Evolutionary conservation across 2,113 vertebrate species (phyloP), one percentile per base, ranked within the genome.

Genomic region (Haemorhous mexicanus): DNA sequence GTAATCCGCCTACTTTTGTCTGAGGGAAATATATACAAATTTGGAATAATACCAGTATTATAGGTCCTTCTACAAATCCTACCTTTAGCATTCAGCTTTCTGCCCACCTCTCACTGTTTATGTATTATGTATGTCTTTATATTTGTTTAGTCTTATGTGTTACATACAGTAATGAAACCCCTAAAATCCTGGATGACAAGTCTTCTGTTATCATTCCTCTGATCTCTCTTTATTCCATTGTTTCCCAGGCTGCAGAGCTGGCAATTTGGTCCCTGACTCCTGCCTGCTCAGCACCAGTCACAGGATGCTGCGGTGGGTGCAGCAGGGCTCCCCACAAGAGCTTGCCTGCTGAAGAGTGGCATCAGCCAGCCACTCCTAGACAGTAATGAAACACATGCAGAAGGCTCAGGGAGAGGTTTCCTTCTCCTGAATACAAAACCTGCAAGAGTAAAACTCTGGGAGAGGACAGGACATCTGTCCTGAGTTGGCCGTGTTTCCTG

Each of bases 401-500:
- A 43, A 63, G 43, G 30, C 64, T 64, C 50, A 68, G 39, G 24
- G 63, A 80, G 16, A 90, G 64, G 17, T 12, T 86, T 59, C 67
- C 41, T 73, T 27, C 74, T 62, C 50, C 56, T n/a, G 55, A 69
- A 66, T 13, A 56, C 7, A 56, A 78, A 69, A 23, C 49, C 66
- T 75, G 52, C 47, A 63, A 28, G 39, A 44, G 20, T 14, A 56
- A 52, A 87, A 47, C 18, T 86, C 43, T 52, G 50, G 79, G 62
- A n/a, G n/a, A 50, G 27, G 44, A 68, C 76, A 79, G 70, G 41
- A 68, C 1, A 11, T 19, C 9, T 1, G 4, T 78, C 22, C 58
- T 1, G 1, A 58, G 46, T 0, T 35, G 52, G 33, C 41, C 0
- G 1, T 19, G 6, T 62, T 28, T 81, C 70, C 75, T 23, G 37